Conservation (phyloP, 2,113 vertebrate genomes). For the Speoplatyrhinus poulsoni region DNA sequence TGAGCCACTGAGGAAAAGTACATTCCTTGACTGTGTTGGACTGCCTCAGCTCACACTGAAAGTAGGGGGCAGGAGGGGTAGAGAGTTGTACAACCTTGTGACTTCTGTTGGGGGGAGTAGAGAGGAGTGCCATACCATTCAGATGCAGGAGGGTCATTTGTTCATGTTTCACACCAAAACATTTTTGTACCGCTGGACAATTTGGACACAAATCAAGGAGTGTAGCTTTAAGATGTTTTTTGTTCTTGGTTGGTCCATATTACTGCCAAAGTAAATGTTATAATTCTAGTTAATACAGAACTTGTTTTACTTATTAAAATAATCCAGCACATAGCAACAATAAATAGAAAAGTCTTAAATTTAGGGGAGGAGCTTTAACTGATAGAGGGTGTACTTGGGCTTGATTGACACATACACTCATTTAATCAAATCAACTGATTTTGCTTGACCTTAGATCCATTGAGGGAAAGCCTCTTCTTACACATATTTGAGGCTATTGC, state of each 20-base stretch:
- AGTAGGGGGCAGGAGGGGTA: too few species aligned
- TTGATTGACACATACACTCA: slow-evolving; percentile 16
- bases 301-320: slow-evolving; percentile 34
- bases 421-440: slow-evolving; percentile 17
- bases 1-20: too few species aligned
- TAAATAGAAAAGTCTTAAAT: slow-evolving; percentile 53
- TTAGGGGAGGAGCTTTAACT: slow-evolving; percentile 53
- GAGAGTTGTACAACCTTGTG: too few species aligned
- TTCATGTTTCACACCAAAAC: too few species aligned
- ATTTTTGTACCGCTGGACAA: too few species aligned
- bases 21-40: too few species aligned
- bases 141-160: too few species aligned
- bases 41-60: too few species aligned
- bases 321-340: slow-evolving; percentile 54
- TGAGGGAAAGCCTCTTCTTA: slow-evolving; percentile 24
- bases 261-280: not conserved
- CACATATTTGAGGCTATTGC: slow-evolving; percentile 25
- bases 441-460: not conserved
- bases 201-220: too few species aligned
- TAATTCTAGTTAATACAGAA: slow-evolving; percentile 27
- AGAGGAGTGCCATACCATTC: too few species aligned
- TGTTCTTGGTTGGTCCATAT: slow-evolving; percentile 27
- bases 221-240: slow-evolving; percentile 32
- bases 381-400: slow-evolving; percentile 46
- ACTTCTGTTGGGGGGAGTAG: too few species aligned